phyloP scores from a whole-genome alignment of 2,888 invertebrate species.

The Drosophila tripunctata region DNA sequence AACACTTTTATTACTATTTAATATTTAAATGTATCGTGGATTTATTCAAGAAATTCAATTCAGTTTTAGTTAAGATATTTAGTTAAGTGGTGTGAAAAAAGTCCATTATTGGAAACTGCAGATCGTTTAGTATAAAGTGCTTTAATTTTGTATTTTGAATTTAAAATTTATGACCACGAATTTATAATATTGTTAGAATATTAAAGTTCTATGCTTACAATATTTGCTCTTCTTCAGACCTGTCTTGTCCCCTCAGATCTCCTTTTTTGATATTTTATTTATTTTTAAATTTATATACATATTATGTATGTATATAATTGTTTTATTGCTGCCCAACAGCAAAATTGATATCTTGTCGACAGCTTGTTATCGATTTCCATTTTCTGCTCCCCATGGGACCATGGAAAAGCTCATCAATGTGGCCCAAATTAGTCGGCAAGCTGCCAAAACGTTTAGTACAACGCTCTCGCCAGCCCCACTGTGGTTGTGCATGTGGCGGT shows the following conservation, averaged over 20 bases:
- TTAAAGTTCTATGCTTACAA: no score
- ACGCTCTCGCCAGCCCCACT: constrained; percentile 43
- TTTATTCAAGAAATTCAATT: background rate
- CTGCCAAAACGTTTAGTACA: constrained; percentile 77
- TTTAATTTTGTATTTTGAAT: no score
- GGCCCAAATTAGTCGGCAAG: constrained; percentile 75
- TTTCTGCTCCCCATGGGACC: constrained; percentile 20
- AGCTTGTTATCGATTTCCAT: constrained; percentile 28
- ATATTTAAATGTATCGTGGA: background rate
- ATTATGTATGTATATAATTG: background rate
- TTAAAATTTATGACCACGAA: no score
- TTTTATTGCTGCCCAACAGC: background rate
- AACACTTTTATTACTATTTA: background rate
- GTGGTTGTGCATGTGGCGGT: constrained; percentile 4
- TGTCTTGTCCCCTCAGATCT: no score
- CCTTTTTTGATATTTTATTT: no score
- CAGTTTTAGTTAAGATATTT: no score
- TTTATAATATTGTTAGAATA: no score
- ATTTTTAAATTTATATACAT: no score
- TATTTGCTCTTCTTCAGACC: no score
- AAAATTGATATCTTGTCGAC: constrained; percentile 18
- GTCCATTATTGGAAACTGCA: no score
- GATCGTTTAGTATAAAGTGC: no score
- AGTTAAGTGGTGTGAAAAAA: no score
- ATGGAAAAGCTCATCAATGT: constrained; percentile 33